Evolutionary conservation across 92 coral and sea anemone genomes (phyloP).

Genomic region (Pocillopora meandrina): DNA sequence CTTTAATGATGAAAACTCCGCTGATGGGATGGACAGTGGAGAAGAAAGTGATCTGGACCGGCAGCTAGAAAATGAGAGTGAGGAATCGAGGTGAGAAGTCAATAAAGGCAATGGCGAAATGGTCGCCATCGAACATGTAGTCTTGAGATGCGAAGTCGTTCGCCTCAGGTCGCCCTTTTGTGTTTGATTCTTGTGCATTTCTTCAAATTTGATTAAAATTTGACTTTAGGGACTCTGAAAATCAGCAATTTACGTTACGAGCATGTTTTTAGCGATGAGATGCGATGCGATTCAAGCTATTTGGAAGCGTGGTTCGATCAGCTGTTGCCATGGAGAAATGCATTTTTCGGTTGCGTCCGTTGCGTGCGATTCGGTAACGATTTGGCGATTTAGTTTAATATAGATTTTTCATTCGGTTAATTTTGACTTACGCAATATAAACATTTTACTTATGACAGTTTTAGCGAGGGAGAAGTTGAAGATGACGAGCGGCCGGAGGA

Average conservation of each 20-base stretch:
- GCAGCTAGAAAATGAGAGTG: background rate
- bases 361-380: background rate
- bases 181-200: too few species aligned
- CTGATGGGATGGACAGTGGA: slow-evolving; percentile 4
- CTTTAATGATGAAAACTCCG: background rate
- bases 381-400: background rate
- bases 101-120: too few species aligned
- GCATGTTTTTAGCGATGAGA: too few species aligned
- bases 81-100: background rate
- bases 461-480: background rate
- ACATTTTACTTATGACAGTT: background rate
- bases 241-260: too few species aligned
- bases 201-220: too few species aligned
- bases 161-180: background rate
- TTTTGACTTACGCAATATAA: background rate
- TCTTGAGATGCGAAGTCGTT: background rate
- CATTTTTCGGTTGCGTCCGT: background rate
- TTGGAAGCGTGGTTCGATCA: background rate
- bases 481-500: background rate
- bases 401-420: background rate
- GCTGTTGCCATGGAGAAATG: background rate
- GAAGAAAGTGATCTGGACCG: slow-evolving; percentile 7
- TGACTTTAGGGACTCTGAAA: too few species aligned
- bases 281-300: background rate
- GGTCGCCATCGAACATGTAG: background rate